These are phyloP conservation scores for Neopelma chrysocephalum DNA, from an alignment of 2,797 vertebrate species.

Conservation along the genomic window DNA sequence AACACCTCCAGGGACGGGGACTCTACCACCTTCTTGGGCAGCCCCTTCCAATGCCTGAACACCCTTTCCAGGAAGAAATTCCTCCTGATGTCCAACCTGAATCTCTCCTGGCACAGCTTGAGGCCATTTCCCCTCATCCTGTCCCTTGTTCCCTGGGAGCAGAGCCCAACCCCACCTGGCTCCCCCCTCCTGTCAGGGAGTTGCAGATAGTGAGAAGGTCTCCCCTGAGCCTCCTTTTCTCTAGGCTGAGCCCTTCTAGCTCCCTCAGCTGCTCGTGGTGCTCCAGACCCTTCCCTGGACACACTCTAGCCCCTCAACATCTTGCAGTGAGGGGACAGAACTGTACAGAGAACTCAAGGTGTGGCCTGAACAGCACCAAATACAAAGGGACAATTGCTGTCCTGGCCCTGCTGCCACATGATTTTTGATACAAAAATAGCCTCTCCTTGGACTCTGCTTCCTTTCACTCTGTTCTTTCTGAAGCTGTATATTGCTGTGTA, in stretches of 20 bases:
- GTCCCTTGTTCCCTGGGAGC: not conserved
- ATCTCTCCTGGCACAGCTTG: not conserved
- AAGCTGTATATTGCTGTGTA: rapidly evolving
- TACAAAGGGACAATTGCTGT: not conserved
- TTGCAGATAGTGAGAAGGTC: not conserved
- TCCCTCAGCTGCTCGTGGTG: not conserved
- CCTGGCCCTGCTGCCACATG: not conserved
- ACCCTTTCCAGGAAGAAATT: not conserved
- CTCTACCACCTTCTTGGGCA: not conserved
- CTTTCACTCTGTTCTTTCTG: not conserved
- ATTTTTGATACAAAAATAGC: not conserved
- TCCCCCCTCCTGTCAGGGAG: not conserved
- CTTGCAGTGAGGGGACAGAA: rapidly evolving
- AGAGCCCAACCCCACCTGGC: not conserved
- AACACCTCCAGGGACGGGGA: not conserved
- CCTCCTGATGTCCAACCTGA: not conserved
- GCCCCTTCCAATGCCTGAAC: not conserved
- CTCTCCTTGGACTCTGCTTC: rapidly evolving
- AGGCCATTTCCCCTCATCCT: not conserved
- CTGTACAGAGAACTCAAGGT: not conserved
- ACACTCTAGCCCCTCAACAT: rapidly evolving
- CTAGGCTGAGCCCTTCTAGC: not conserved
- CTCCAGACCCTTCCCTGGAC: not conserved
- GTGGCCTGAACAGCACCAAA: not conserved
- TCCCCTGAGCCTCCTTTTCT: not conserved